Evolutionary conservation across 2,113 vertebrate genomes (phyloP).

Genomic region (Ictalurus punctatus): DNA sequence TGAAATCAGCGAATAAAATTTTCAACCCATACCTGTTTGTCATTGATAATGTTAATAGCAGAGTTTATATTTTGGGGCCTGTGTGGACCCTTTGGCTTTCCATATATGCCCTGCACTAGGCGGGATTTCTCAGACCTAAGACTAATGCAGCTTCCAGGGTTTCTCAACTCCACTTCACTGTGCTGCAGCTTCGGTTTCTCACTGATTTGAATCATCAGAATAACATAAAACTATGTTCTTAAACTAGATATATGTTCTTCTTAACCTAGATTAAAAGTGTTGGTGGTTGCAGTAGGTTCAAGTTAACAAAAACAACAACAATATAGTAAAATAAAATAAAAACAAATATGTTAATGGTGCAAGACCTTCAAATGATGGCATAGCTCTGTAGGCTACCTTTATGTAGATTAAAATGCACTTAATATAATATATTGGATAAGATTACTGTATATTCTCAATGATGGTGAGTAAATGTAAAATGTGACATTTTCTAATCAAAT

Average conservation of each 20-base stretch:
- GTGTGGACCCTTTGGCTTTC: not conserved
- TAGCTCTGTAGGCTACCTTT: not conserved
- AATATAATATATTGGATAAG: not conserved
- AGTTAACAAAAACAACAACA: no score
- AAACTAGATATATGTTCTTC: not conserved
- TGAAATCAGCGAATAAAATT: not conserved
- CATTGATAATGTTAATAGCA: not conserved
- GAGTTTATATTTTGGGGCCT: not conserved
- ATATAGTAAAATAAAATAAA: not conserved
- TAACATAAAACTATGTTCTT: not conserved
- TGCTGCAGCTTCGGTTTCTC: not conserved
- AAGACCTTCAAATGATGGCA: not conserved
- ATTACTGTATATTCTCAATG: not conserved
- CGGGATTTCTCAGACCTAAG: not conserved
- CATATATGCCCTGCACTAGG: not conserved
- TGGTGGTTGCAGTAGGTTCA: not conserved
- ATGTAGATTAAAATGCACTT: not conserved
- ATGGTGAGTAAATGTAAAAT: not conserved
- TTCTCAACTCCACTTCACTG: not conserved
- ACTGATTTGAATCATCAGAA: not conserved
- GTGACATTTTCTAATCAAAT: not conserved
- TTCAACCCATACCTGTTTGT: not conserved
- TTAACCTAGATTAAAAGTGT: not conserved
- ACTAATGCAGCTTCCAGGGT: not conserved
- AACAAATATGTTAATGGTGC: not conserved